Base-by-base conservation (phyloP, 2,888 invertebrate genomes). In the Tachystola acroxantha region DNA sequence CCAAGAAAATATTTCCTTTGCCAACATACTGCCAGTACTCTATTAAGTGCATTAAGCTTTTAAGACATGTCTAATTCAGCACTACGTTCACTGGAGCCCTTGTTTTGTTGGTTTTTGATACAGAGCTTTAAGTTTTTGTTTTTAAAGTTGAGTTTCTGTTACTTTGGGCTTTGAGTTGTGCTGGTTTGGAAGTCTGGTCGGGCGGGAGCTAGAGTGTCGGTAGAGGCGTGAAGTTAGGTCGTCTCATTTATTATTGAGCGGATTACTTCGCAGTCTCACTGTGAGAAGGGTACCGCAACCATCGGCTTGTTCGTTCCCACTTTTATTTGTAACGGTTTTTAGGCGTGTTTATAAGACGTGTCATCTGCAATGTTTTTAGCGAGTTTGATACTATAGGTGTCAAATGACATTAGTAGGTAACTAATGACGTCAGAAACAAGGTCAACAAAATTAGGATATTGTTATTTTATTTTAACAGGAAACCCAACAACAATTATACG, bases 211-310 rank as follows among this genome's bases (percentile, higher is more conserved):
- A 60, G 63, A 70, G 79, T 78, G 81, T 75, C 66, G 69, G 77
- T 63, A 58, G 59, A 62, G 70, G 78, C 72, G 74, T 63, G 69
- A 82, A 84, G 81, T 82, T 79, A 66, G 76, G 69, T 73, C 76
- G 68, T 75, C 79, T 80, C 79, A 82, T 87, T 77, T 86, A 86
- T 84, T 85, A 86, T 86, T 86, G 72, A 86, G 59, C 57, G 66
- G 65, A 76, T 79, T 73, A 69, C 75, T 65, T 64, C 59, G 52
- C 62, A 57, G 27, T 62, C 63, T 43, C 50, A 46, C 37, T 44
- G 29, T 34, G 43, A 32, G 34, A 41, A 42, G 44, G 48, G 40
- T 40, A 37, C 32, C 22, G 32, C 37, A 34, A 40, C 50, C 44
- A 46, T 48, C 48, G 50, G 39, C 45, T 37, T 43, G 47, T 45